Evolutionary conservation across 2,888 invertebrate species (phyloP), one percentile per base, ranked within the genome.

Genomic region (Ommatoiulus sabulosus): DNA sequence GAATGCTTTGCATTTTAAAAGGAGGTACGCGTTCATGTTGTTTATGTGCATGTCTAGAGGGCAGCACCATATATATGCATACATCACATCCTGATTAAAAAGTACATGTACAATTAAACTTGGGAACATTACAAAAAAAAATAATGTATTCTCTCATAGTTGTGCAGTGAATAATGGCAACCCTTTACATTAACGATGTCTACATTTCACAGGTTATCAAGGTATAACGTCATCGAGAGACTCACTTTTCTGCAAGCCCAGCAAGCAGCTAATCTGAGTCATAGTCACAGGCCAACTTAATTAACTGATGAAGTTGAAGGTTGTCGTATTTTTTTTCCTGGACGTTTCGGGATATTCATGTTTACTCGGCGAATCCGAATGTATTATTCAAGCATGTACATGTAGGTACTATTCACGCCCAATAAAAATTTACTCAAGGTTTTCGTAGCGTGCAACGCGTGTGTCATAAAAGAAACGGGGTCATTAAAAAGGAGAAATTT

Each of bases 371-470:
- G 52, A 15, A 52, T 52, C 52, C 52, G 57, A 63, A 63, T 63
- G 57, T 15, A 63, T 63, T 63, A 63, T 63, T n/a, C 15, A 63
- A 63, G 57, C 57, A n/a, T 15, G n/a, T n/a, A n/a, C n/a, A n/a
- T n/a, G 57, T 3, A 63, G 57, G 17, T 63, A 63, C 5, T 63
- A 63, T 63, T 63, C 57, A 63, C 57, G 57, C 57, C 57, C 57
- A 63, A 63, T 63, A 63, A 63, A 63, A 63, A 63, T 63, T 63
- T n/a, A 63, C 57, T 63, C 57, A 63, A 63, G 57, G 57, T 63
- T 63, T 57, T 63, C 57, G 57, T 63, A 63, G 57, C 57, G 57
- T 63, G 57, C n/a, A 63, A 63, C 6, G n/a, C 57, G 57, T 63
- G 57, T 63, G 57, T 63, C 57, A 63, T 63, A 63, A 15, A n/a